Evolutionary conservation across 2,797 vertebrate species (phyloP), one percentile per base, ranked within the genome.

Genomic region (Platalea minor): DNA sequence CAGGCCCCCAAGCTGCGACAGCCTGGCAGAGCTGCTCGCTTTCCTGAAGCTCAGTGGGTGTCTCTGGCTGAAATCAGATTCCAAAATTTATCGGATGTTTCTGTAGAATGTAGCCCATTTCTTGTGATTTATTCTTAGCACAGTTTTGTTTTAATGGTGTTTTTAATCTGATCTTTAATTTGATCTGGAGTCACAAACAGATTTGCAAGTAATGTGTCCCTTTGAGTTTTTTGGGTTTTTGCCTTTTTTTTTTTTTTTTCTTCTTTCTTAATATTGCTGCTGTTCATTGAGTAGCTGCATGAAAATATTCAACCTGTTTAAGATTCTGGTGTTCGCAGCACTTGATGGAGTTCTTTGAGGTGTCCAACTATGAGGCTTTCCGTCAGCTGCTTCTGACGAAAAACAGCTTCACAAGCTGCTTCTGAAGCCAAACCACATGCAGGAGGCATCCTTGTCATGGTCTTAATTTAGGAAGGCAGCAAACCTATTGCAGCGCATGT

Each of bases 1-100:
- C 26, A 8, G 37, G 13, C 3, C 46, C 46, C 41, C 7, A 21
- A 21, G 48, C 29, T 25, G 35, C 1, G 0, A 2, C 1, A 48
- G 8, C 51, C 46, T 72, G 79, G 37, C 65, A 35, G 39, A 77
- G 61, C 65, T 61, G 45, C 43, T 81, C 0, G 0, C 59, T 39
- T 31, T 37, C 31, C 50, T 48, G 8, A 13, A 54, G 39, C 45
- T 88, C 13, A 3, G 14, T 13, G 21, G 29, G 13, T 0, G 0
- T 16, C n/a, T 35, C 53, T 53, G 46, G 23, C 35, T 50, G 70
- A 56, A 70, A n/a, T 37, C 20, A 28, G 35, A 37, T 21, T 31
- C 29, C 10, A 51, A 33, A 31, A n/a, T 10, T 26, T 25, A 13
- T 56, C 0, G 1, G 24, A 29, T 10, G 4, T 33, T 56, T 77